Evolutionary conservation across 2,888 invertebrate species (phyloP), one percentile per base, ranked within the genome.

Genomic region (Drosophila koepferae): DNA sequence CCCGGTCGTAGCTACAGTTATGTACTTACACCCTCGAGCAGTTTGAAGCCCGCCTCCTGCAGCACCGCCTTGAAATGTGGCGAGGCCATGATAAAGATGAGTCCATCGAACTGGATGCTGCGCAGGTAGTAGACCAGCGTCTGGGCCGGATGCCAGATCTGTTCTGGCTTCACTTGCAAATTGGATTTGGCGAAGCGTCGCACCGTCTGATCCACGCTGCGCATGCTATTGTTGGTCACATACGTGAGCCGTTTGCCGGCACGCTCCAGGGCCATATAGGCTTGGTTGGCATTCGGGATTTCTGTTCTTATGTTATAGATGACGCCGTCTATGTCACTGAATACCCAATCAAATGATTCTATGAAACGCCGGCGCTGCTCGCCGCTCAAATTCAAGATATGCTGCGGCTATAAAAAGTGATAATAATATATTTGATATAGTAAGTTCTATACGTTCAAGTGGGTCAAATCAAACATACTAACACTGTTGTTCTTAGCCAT

Each of bases 301-400:
- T 90, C 83, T 0, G 83, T 67, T 0, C 85, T 71, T 38, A 91
- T 0, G 48, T 78, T 81, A 93, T 93, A 94, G 12, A 94, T 58
- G 0, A 94, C 94, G 59, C 94, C 95, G 91, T 95, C 95, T 85
- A 95, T 95, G 83, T 95, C 95, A 23, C 94, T 94, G 64, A 95
- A 91, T 49, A 95, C 94, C 58, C 92, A 93, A 81, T 95, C 95
- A 74, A 95, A 94, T 10, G 94, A 94, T 40, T 93, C 88, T 2
- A 95, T 38, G 73, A 94, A 94, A 54, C 79, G 66, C 8, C 73
- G 74, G 56, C 92, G 88, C 77, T 94, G 92, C 10, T 91, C 91
- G 3, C 63, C 55, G 20, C 60, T 81, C 41, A 93, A 61, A 3
- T 84, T 66, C 9, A 93, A 68, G 53, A 93, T 91, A 43, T 93